Evolutionary conservation across 35 echinoderm and acorn worm species (phyloP).

Genomic region (Apostichopus japonicus): DNA sequence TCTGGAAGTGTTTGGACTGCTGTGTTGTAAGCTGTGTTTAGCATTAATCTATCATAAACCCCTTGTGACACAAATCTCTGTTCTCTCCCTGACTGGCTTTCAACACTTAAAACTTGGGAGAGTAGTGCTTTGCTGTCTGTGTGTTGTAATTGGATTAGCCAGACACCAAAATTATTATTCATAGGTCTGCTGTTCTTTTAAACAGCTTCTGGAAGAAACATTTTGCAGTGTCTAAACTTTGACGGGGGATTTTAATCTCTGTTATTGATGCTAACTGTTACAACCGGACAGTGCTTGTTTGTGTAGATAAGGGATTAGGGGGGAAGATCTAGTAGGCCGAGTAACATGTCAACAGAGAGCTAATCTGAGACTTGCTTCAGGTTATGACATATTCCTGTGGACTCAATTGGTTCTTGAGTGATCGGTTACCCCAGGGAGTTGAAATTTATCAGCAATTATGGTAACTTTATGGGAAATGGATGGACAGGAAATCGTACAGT

Average conservation of each 20-base stretch:
- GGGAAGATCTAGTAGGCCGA: background rate
- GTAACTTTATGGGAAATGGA: conserved; percentile 26
- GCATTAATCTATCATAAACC: conserved; percentile 40
- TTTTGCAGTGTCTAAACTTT: background rate
- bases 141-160: conserved; percentile 35
- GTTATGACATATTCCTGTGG: conserved; percentile 35
- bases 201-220: background rate
- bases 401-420: conserved; percentile 40
- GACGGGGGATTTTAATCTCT: conserved; percentile 5
- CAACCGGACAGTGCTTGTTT: conserved; percentile 12
- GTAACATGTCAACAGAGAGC: background rate
- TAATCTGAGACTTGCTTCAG: conserved; percentile 24
- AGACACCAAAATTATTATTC: background rate
- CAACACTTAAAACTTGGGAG: conserved; percentile 39
- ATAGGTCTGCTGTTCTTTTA: background rate
- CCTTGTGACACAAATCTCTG: conserved; percentile 27
- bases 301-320: conserved; percentile 20
- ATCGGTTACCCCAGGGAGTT: conserved; percentile 10
- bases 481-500: background rate
- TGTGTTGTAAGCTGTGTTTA: conserved; percentile 34
- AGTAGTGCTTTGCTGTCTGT: background rate
- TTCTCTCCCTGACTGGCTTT: conserved; percentile 18
- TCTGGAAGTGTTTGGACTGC: conserved; percentile 42
- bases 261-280: conserved; percentile 17
- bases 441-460: conserved; percentile 36